A percentile compares a stretch with the other conserved stretches of the same genome.
phyloP scores from a whole-genome alignment of 2,888 invertebrate genomes.

The Liodrosophila aerea region DNA sequence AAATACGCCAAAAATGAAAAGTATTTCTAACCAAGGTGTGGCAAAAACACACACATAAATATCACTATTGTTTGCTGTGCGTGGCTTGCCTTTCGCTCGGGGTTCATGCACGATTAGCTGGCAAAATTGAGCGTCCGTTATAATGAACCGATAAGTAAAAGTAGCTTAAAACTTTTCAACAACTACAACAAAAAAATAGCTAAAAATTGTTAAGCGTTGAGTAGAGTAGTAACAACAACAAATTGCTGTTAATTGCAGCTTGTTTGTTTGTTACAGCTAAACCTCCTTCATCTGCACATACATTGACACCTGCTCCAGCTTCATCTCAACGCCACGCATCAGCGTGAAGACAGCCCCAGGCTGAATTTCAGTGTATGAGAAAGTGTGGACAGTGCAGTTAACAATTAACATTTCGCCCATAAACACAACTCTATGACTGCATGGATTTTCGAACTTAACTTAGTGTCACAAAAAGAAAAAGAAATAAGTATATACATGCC shows the following conservation, averaged over 20 bases:
- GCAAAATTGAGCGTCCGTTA: slow-evolving; percentile 64
- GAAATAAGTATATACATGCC: slow-evolving; percentile 10
- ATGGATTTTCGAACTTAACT: slow-evolving; percentile 46
- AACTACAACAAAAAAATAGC: slow-evolving; percentile 16
- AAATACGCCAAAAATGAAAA: slow-evolving; percentile 45
- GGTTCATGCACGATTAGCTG: slow-evolving; percentile 74
- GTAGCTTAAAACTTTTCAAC: slow-evolving; percentile 71
- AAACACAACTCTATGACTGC: slow-evolving; percentile 40
- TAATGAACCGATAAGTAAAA: slow-evolving; percentile 77
- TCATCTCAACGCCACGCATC: neutral
- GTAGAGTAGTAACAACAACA: slow-evolving; percentile 38
- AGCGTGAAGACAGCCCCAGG: slow-evolving; percentile 17
- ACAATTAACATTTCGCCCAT: slow-evolving; percentile 70
- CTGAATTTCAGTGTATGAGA: slow-evolving; percentile 44
- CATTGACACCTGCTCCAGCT: slow-evolving; percentile 59
- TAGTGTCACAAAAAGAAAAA: slow-evolving; percentile 41
- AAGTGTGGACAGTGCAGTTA: slow-evolving; percentile 59
- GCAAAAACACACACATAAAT: slow-evolving; percentile 10
- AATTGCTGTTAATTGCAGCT: slow-evolving; percentile 64
- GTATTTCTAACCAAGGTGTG: slow-evolving; percentile 46
- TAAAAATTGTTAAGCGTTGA: slow-evolving; percentile 24
- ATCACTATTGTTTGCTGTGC: slow-evolving; percentile 13
- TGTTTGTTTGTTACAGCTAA: slow-evolving; percentile 35
- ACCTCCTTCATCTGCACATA: slow-evolving; percentile 37
- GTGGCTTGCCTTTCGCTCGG: slow-evolving; percentile 58